Evolutionary conservation across 1,140 invertebrate genomes (phyloP).

Genomic region (Diabrotica virgifera): DNA sequence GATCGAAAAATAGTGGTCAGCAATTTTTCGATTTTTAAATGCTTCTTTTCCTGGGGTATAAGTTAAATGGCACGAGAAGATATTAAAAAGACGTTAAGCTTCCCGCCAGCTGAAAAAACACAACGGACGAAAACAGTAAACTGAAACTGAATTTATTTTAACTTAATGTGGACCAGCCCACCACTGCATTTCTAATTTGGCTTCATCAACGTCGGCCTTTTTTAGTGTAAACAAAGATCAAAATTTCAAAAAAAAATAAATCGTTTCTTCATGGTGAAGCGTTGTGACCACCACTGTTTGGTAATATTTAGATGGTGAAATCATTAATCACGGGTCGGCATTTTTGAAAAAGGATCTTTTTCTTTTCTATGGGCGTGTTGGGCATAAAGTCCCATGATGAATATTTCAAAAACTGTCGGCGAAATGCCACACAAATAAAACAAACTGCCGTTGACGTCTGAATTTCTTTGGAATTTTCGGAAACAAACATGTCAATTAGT

Average conservation of each 20-base stretch:
- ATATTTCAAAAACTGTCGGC: constrained; percentile 8
- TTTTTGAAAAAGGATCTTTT: constrained; percentile 10
- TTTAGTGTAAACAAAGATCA: constrained; percentile 8
- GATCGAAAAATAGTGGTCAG: too few relatives aligned
- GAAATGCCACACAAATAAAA: constrained; percentile 17
- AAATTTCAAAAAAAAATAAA: constrained; percentile 5
- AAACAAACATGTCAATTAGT: constrained; percentile 6
- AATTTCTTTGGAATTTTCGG: constrained; percentile 5
- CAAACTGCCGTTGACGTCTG: constrained; percentile 8
- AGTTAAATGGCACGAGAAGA: too few relatives aligned
- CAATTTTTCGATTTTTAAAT: too few relatives aligned
- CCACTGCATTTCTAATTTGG: not conserved
- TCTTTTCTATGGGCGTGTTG: constrained; percentile 5
- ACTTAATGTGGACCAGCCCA: not conserved
- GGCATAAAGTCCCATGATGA: constrained; percentile 6
- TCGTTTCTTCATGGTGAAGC: not conserved
- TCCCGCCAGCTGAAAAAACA: too few relatives aligned
- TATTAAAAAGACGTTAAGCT: too few relatives aligned
- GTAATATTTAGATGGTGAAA: constrained; percentile 17
- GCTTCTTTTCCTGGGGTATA: too few relatives aligned
- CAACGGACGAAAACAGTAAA: too few relatives aligned
- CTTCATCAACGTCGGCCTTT: not conserved
- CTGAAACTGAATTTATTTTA: too few relatives aligned
- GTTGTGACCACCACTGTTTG: constrained; percentile 14
- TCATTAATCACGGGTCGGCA: constrained; percentile 9